Conservation (phyloP, 2,113 vertebrate genomes). For the Cottus gobio region DNA sequence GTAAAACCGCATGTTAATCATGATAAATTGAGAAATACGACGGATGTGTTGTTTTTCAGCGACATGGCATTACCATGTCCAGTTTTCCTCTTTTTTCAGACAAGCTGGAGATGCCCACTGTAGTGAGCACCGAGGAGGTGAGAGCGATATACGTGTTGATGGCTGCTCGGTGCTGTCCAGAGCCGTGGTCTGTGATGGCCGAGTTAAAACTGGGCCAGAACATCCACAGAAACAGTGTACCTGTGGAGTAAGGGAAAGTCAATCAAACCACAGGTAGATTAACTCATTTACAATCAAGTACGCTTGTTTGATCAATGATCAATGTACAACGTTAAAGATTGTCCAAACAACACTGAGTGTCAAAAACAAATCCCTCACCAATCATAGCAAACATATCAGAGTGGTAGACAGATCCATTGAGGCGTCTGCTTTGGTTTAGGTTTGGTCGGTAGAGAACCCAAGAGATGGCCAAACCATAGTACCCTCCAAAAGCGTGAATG, state of each 20-base stretch:
- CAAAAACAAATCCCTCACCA: constrained; percentile 79
- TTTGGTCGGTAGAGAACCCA: constrained; percentile 92
- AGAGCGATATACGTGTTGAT: constrained; percentile 94
- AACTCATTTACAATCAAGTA: background rate
- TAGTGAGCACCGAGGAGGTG: constrained; percentile 89
- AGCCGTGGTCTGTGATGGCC: constrained; percentile 88
- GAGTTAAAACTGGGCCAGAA: constrained; percentile 99
- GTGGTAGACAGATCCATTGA: constrained; percentile 87
- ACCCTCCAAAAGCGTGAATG: constrained; percentile 95
- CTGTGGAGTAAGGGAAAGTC: constrained; percentile 70
- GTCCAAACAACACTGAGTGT: background rate
- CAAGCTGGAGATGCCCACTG: constrained; percentile 90
- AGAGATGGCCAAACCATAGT: constrained; percentile 93
- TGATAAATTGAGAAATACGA: background rate
- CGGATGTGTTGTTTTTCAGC: background rate
- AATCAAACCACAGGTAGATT: background rate
- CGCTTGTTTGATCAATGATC: background rate
- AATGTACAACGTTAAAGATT: background rate
- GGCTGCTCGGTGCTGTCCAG: constrained; percentile 91
- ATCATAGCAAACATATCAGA: constrained; percentile 97
- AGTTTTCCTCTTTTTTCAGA: constrained; percentile 91
- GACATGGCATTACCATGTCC: constrained; percentile 87
- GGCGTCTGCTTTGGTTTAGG: constrained; percentile 87
- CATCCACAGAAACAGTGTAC: constrained; percentile 96
- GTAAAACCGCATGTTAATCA: constrained; percentile 4